Evolutionary conservation across 2,888 invertebrate species (phyloP).

Genomic region (Drosophila niveifrons): DNA sequence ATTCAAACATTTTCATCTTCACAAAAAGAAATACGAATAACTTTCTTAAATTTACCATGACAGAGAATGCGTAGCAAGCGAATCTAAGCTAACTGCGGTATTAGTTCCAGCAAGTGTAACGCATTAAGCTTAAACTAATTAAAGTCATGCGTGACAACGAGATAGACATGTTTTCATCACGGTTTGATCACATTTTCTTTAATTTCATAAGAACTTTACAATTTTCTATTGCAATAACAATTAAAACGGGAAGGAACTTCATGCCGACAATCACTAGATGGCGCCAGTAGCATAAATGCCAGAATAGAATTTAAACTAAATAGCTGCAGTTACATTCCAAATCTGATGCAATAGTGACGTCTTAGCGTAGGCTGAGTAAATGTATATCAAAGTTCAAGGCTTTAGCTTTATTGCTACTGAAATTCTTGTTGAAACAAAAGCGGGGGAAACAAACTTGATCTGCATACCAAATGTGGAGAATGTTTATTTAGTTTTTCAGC

Average conservation of each 20-base stretch:
- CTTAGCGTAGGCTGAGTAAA: no score
- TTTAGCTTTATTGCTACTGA: neutral
- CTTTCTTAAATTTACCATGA: conserved; percentile 1
- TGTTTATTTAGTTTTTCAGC: neutral
- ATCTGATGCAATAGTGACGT: neutral
- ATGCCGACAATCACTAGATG: neutral
- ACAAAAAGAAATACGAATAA: neutral
- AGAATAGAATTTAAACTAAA: neutral
- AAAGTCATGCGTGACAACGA: neutral
- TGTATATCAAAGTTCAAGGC: neutral
- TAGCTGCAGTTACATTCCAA: neutral
- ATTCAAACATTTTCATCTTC: conserved; percentile 54
- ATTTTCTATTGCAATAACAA: neutral
- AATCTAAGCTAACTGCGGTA: conserved; percentile 1
- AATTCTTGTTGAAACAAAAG: neutral
- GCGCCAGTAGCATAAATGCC: neutral
- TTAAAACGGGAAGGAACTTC: neutral
- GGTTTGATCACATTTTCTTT: neutral
- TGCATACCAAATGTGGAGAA: neutral
- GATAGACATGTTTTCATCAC: neutral
- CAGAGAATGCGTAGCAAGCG: neutral
- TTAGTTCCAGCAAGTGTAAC: conserved; percentile 8
- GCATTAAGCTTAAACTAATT: neutral
- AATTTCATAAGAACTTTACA: neutral
- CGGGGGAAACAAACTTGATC: neutral